Evolutionary conservation across 2,113 vertebrate genomes (phyloP).

Genomic region (Eonycteris spelaea): DNA sequence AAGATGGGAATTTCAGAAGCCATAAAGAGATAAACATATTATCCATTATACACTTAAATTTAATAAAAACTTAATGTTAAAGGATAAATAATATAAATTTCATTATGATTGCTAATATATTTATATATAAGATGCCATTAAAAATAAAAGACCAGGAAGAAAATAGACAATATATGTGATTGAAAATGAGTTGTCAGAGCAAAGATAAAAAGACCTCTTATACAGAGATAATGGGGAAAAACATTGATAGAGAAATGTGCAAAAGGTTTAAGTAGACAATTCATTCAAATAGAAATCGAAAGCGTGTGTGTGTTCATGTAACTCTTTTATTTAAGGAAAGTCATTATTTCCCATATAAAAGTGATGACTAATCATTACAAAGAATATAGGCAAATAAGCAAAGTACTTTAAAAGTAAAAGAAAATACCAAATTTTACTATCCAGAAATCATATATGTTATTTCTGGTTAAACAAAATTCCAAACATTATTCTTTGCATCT

Average conservation of each 20-base stretch:
- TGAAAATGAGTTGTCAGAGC: background rate
- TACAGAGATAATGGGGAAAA: background rate
- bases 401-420: background rate
- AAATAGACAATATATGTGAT: background rate
- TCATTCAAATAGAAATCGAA: background rate
- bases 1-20: background rate
- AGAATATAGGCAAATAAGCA: background rate
- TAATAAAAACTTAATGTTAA: background rate
- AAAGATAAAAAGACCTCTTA: background rate
- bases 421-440: background rate
- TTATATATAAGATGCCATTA: background rate
- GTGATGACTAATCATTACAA: background rate
- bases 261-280: background rate
- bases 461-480: background rate
- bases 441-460: background rate
- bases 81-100: background rate
- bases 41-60: background rate
- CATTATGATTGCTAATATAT: background rate
- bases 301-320: background rate
- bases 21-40: background rate
- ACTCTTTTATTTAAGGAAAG: background rate
- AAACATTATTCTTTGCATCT: background rate
- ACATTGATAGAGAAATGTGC: background rate
- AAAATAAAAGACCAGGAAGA: background rate
- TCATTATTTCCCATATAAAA: background rate